phyloP scores from a whole-genome alignment of 2,797 vertebrate species.

The Thunnus albacares region DNA sequence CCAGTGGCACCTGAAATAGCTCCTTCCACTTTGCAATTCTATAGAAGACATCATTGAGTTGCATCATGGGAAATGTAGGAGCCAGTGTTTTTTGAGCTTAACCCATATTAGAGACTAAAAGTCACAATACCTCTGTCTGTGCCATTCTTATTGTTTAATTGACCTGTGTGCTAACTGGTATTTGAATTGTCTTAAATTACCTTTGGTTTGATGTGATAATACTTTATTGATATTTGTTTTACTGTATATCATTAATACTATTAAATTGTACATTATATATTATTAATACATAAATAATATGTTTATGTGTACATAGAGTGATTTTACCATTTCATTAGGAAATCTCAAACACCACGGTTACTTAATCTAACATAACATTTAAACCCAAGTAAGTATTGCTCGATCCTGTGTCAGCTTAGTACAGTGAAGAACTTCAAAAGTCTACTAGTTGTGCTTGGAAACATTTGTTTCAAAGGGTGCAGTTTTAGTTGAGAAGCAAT shows the following conservation, averaged over 20 bases:
- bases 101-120: not conserved
- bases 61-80: too few relatives aligned
- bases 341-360: too few relatives aligned
- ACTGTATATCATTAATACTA: not conserved
- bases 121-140: not conserved
- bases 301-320: too few relatives aligned
- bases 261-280: not conserved
- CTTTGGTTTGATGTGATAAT: not conserved
- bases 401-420: not conserved
- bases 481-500: constrained; percentile 1
- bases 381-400: too few relatives aligned
- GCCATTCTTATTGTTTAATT: not conserved
- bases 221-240: not conserved
- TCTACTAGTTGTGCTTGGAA: constrained; percentile 3
- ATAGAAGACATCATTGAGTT: not conserved
- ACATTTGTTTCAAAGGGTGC: constrained; percentile 33
- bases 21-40: not conserved
- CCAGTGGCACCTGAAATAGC: not conserved
- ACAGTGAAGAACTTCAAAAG: not conserved
- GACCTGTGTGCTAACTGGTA: not conserved
- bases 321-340: not conserved
- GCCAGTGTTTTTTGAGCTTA: not conserved
- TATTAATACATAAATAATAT: too few relatives aligned
- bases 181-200: not conserved
- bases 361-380: too few relatives aligned